Evolutionary conservation across 2,797 vertebrate genomes (phyloP), one percentile per base, ranked within the genome.

Genomic region (Leptatherina wallacei): DNA sequence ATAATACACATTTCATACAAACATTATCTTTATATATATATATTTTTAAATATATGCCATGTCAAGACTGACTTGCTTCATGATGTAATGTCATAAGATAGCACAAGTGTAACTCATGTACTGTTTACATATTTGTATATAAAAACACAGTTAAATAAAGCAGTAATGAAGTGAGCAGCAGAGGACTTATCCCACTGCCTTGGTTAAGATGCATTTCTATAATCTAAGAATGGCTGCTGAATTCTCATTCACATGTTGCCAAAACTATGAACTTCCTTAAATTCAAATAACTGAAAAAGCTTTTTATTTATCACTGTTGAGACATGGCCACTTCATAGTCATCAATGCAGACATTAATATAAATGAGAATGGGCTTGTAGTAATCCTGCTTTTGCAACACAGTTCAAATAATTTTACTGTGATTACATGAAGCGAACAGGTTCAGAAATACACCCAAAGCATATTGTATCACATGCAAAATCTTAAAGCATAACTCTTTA

Each of bases 41-140:
- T 42, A 22, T 33, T 69, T 72, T 36, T 12, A 65, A 71, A 27
- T 27, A 66, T 56, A 24, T 32, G 16, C 20, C 20, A 24, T 40
- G 24, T 62, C 10, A 61, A 56, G 8, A 3, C 35, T 7, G 49
- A 40, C 47, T 18, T 13, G 54, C 4, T 62, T 18, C 7, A 49
- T 49, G 42, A 42, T 42, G 14, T 42, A 42, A 42, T 14, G 16
- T 42, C 16, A 42, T 16, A 42, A 42, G 40, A 42, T 42, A 42
- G 40, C 40, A 14, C 13, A 14, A 44, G 42, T 44, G 42, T 44
- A 44, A 49, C 42, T 18, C 18, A 18, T 0, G 14, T 13, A 20
- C 16, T 20, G 42, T 20, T 44, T 44, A 14, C 42, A 18, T 16
- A 44, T 42, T 42, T 42, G 1, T 1, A 42, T 42, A 13, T 1